These are phyloP conservation scores for Meteorus colon DNA, from an alignment of 2,888 invertebrate species.

Conservation along the genomic window DNA sequence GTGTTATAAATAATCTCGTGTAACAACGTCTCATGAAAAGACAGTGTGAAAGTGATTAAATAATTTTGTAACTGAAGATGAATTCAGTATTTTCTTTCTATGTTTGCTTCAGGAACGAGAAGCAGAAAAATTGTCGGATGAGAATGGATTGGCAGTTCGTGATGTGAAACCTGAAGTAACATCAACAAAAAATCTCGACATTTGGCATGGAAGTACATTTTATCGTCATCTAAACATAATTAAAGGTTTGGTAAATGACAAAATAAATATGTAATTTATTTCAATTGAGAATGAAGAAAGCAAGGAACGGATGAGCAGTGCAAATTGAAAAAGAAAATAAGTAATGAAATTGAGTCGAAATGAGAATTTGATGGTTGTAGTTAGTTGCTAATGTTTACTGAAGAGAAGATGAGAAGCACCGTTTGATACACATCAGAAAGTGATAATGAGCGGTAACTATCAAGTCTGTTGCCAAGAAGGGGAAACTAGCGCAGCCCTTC, in stretches of 20 bases:
- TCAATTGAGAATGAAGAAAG: neutral
- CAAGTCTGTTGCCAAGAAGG: constrained; percentile 30
- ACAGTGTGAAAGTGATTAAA: neutral
- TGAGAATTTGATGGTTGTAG: constrained; percentile 66
- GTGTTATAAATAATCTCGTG: constrained; percentile 38
- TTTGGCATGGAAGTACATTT: constrained; percentile 66
- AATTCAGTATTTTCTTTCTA: constrained; percentile 24
- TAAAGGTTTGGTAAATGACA: constrained; percentile 58
- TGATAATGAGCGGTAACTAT: constrained; percentile 52
- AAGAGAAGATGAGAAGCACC: constrained; percentile 55
- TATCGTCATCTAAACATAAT: constrained; percentile 65
- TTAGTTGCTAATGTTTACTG: constrained; percentile 70
- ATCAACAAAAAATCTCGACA: constrained; percentile 64
- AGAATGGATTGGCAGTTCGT: constrained; percentile 57
- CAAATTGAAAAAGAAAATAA: neutral
- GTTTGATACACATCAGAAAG: constrained; percentile 59
- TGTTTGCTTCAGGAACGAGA: constrained; percentile 64
- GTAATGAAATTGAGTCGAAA: neutral
- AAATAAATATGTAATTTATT: constrained; percentile 22
- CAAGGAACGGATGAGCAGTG: too few relatives aligned
- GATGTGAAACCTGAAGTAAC: constrained; percentile 66
- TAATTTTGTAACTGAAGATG: constrained; percentile 11
- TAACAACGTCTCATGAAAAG: constrained; percentile 38
- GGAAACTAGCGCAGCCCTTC: constrained; percentile 33
- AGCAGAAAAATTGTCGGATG: constrained; percentile 68